Base-by-base conservation (phyloP, 1,140 invertebrate genomes). In the Tenebrio molitor region DNA sequence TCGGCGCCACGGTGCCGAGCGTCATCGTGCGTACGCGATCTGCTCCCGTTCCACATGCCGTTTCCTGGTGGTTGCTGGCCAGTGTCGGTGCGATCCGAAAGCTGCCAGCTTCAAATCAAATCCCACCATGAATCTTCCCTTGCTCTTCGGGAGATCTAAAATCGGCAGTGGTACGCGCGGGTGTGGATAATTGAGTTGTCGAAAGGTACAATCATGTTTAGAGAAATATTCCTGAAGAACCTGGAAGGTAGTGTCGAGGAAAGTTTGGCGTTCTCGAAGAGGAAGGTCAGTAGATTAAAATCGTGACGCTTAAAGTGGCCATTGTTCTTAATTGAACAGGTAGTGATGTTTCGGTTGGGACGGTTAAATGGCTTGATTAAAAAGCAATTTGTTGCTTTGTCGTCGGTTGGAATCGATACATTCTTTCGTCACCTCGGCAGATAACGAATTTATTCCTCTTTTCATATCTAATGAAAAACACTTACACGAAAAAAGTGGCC, bases 211-310 rank as follows among this genome's bases (percentile, higher is more conserved):
- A 62, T 6, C 8, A 76, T 76, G 75, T 72, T 67, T 25, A 46
- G 75, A 7, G 69, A 74, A 23, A 72, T 76, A 46, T 74, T 76
- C 41, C 25, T 76, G 10, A 76, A 74, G 39, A 73, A 76, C 53
- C 53, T 76, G 8, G 73, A 76, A 10, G 58, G 58, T 5, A 62
- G 50, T 44, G 36, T 74, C 21, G 69, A 72, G 15, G 73, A 64
- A 36, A 74, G 29, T 65, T 72, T 72, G 41, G 44, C 65, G 2
- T 50, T 64, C 62, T 72, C 65, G 7, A 74, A 58, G 63, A 65
- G 72, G 66, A 69, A 74, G 75, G 75, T 76, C 62, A 21, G 69
- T 71, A 36, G 16, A 41, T 62, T 25, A 12, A 8, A 44, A 62
- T 62, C 15, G n/a, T n/a, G n/a, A n/a, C n/a, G n/a, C n/a, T n/a